Evolutionary conservation across 2,888 invertebrate species (phyloP).

Genomic region (Creontiades dilutus): DNA sequence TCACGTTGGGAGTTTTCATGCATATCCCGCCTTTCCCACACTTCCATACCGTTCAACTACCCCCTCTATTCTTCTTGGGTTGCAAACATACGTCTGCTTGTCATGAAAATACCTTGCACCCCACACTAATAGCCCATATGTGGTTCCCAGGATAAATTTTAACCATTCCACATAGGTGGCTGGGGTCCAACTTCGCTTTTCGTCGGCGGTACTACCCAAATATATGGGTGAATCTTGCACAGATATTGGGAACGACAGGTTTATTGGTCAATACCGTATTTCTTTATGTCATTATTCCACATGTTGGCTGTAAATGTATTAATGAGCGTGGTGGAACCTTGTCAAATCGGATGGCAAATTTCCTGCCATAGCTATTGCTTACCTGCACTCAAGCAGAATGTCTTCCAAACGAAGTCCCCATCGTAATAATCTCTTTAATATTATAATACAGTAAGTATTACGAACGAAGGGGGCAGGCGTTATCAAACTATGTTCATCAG

Average conservation of each 20-base stretch:
- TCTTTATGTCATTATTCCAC: not conserved
- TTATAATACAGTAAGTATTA: too few relatives aligned
- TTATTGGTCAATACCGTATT: not conserved
- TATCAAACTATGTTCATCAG: too few relatives aligned
- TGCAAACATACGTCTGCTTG: not conserved
- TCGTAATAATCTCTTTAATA: too few relatives aligned
- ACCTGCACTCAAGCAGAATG: too few relatives aligned
- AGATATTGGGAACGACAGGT: not conserved
- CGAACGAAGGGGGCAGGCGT: too few relatives aligned
- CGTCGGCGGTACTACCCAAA: not conserved
- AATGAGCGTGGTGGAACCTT: too few relatives aligned
- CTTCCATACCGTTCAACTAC: not conserved
- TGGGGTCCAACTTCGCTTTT: not conserved
- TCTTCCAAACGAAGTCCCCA: too few relatives aligned
- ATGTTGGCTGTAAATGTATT: not conserved
- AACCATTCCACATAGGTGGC: not conserved
- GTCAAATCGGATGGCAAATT: too few relatives aligned
- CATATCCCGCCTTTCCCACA: not conserved
- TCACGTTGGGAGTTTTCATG: slow-evolving; percentile 2
- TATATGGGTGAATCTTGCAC: not conserved
- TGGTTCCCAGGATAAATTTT: not conserved
- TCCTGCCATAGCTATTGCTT: too few relatives aligned
- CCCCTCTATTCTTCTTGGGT: slow-evolving; percentile 7
- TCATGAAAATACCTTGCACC: not conserved
- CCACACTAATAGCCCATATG: not conserved